phyloP scores from a whole-genome alignment of 2,797 vertebrate species.

The Anableps anableps region DNA sequence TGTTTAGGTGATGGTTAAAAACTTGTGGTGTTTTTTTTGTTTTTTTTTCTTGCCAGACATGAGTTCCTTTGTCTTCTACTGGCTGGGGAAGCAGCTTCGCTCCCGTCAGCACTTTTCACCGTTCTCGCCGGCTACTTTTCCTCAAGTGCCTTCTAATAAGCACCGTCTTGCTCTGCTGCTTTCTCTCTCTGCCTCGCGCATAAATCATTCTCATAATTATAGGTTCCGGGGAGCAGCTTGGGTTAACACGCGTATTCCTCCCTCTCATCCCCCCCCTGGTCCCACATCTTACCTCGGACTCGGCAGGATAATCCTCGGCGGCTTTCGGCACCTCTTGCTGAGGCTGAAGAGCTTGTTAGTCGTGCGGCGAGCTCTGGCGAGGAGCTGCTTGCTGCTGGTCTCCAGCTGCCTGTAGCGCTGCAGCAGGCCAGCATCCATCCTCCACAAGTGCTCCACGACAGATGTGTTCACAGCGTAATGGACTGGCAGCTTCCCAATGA shows the following conservation, averaged over 20 bases:
- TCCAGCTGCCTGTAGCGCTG: constrained; percentile 92
- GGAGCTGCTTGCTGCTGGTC: constrained; percentile 85
- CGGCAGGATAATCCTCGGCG: constrained; percentile 89
- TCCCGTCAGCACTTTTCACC: constrained; percentile 71
- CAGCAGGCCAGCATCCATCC: constrained; percentile 88
- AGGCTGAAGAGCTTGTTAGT: constrained; percentile 95
- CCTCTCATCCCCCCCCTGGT: constrained; percentile 1
- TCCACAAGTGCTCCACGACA: constrained; percentile 91
- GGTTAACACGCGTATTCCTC: constrained; percentile 57
- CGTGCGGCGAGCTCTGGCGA: constrained; percentile 88
- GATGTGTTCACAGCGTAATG: constrained; percentile 94
- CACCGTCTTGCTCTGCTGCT: constrained; percentile 56
- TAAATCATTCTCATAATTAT: constrained; percentile 77
- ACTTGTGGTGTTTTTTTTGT: constrained; percentile 16
- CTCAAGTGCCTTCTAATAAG: constrained; percentile 67
- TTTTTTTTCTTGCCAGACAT: constrained; percentile 8
- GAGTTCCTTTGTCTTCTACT: constrained; percentile 42
- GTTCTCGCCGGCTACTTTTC: constrained; percentile 50
- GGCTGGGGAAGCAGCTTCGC: constrained; percentile 32
- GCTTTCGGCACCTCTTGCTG: constrained; percentile 92
- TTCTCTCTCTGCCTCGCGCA: constrained; percentile 41
- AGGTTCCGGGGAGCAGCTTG: constrained; percentile 62
- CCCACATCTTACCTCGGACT: constrained; percentile 87
- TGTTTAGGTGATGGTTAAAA: constrained; percentile 34
- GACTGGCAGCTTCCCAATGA: constrained; percentile 90